Evolutionary conservation across 2,113 vertebrate species (phyloP).

Genomic region (Perca fluviatilis): DNA sequence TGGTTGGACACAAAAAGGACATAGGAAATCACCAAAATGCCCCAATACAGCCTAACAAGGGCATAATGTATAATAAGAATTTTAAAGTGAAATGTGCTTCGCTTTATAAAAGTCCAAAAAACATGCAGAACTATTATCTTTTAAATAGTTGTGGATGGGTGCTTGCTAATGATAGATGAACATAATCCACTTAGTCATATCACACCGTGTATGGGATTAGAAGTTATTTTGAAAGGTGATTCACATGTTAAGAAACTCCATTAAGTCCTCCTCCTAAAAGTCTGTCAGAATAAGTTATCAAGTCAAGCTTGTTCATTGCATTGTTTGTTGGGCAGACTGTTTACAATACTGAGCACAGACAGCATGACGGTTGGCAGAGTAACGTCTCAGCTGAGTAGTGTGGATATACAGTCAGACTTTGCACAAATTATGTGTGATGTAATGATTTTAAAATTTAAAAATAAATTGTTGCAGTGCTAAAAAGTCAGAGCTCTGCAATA

Average conservation of each 20-base stretch:
- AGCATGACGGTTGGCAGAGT: conserved; percentile 12
- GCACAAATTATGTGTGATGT: background rate
- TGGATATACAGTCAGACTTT: background rate
- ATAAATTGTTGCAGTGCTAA: background rate
- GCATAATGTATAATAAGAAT: background rate
- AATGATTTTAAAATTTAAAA: background rate
- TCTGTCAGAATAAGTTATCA: background rate
- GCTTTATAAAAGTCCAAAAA: background rate
- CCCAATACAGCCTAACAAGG: background rate
- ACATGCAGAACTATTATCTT: background rate
- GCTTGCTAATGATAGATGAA: background rate
- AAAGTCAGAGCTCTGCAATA: background rate
- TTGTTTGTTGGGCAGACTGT: conserved; percentile 7
- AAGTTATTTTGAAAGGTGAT: background rate
- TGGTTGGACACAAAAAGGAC: conserved; percentile 61
- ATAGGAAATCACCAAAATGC: background rate
- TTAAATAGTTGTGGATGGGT: background rate
- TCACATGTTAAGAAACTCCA: background rate
- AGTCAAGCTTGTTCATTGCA: background rate
- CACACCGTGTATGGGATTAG: background rate
- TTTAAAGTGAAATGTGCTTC: background rate
- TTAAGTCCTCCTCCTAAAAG: background rate
- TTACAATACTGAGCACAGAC: conserved; percentile 14
- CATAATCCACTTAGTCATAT: background rate
- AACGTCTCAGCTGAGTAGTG: conserved; percentile 18